Base-by-base conservation (phyloP, 2,888 invertebrate genomes). In the Ochropleura leucogaster region DNA sequence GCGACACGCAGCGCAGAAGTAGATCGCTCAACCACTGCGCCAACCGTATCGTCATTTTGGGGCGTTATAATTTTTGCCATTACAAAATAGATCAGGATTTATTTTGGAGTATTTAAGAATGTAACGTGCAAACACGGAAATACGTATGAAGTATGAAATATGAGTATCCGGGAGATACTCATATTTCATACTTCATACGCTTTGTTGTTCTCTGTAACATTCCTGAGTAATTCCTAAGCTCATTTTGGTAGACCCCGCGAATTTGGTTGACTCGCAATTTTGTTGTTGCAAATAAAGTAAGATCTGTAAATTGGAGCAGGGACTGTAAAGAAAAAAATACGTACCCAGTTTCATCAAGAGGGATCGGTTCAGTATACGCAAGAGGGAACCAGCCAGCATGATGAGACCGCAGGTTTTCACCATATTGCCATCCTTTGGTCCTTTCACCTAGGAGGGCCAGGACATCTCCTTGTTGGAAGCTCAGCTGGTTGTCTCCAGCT, bases 381-480 rank as follows among this genome's bases (percentile, higher is more conserved):
- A 99, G 96, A 1, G 99, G 99, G 94, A 99, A 99, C 99, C 99
- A 99, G 51, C 99, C 99, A 84, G 98, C 98, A 91, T 98, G 98
- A 92, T 98, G 98, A n/a, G 98, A 99, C 73, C 98, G 97, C 86
- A 98, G 94, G 94, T 99, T 99, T 93, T 99, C 99, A n/a, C 99
- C 99, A 90, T 99, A 99, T 94, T 99, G 99, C 99, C 99, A 99
- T 44, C 99, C 99, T 93, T 99, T 99, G 86, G 98, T 98, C 86
- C 98, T 97, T 89, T 98, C 99, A 42, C 99, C 99, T 88, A 99
- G 98, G 83, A 99, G 94, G 10, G 98, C 98, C 73, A 99, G 98
- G 77, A 98, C 97, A 94, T 99, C 99, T 80, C 98, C 98, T 95
- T 99, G 99, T 82, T 98, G 97, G 96, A 99, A 99, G 91, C 98